Conservation (phyloP, 2,888 invertebrate genomes). For the Drosophila pseudotakahashii region DNA sequence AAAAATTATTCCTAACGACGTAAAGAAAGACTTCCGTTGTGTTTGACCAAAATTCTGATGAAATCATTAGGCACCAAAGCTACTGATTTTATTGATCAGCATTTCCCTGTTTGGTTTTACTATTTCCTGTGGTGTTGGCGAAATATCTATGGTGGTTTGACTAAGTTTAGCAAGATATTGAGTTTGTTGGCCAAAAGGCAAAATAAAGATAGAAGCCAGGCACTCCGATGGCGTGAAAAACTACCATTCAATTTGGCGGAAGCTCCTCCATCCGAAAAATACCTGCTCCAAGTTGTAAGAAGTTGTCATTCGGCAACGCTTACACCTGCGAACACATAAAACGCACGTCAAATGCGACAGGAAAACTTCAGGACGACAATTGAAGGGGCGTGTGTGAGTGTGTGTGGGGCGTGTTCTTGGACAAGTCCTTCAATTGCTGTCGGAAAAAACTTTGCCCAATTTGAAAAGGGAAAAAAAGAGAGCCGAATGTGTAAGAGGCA, state of each 20-base stretch:
- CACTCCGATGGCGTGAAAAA: conserved; percentile 13
- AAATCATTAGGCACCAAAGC: too few relatives aligned
- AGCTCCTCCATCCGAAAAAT: conserved; percentile 16
- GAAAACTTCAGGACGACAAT: conserved; percentile 69
- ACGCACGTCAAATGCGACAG: conserved; percentile 59
- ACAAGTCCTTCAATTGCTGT: conserved; percentile 46
- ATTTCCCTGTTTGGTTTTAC: not conserved
- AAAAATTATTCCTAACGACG: too few relatives aligned
- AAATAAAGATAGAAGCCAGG: conserved; percentile 25
- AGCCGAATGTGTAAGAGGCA: not conserved
- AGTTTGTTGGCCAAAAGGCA: conserved; percentile 10
- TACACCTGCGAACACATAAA: conserved; percentile 21
- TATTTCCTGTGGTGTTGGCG: not conserved
- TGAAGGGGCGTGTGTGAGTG: conserved; percentile 56
- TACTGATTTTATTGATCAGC: too few relatives aligned
- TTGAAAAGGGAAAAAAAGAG: conserved; percentile 16
- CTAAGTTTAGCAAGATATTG: conserved; percentile 14
- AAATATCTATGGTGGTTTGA: not conserved
- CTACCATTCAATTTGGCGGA: conserved; percentile 29
- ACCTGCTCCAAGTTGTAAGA: conserved; percentile 28
- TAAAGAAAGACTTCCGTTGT: too few relatives aligned
- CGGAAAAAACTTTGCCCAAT: conserved; percentile 39
- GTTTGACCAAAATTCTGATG: not conserved
- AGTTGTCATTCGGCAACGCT: conserved; percentile 30
- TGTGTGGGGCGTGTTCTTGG: conserved; percentile 31